These are phyloP conservation scores for Amphilophus citrinellus DNA, from an alignment of 2,113 vertebrate species.

Conservation along the genomic window DNA sequence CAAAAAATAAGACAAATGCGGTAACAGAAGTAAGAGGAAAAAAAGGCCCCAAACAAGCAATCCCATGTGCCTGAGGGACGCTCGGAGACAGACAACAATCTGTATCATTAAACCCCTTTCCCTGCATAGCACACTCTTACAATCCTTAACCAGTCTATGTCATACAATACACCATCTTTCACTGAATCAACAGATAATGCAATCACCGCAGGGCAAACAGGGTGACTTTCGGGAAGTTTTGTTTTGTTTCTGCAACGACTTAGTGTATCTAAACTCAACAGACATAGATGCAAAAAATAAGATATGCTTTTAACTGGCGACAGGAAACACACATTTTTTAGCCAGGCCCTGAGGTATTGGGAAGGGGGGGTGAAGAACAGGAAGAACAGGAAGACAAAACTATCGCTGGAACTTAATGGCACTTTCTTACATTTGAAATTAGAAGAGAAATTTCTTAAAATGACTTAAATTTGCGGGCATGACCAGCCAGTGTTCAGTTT, in stretches of 20 bases:
- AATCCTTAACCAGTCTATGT: slow-evolving; percentile 9
- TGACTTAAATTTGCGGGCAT: slow-evolving; percentile 38
- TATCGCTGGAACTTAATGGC: slow-evolving; percentile 65
- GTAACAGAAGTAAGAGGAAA: slow-evolving; percentile 45
- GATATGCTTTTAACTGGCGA: slow-evolving; percentile 38
- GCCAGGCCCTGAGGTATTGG: slow-evolving; percentile 70
- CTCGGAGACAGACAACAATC: slow-evolving; percentile 57
- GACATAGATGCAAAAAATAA: slow-evolving; percentile 44
- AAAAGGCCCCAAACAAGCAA: slow-evolving; percentile 68
- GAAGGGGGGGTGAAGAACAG: slow-evolving; percentile 41
- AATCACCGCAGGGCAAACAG: slow-evolving; percentile 51
- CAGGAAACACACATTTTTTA: slow-evolving; percentile 46
- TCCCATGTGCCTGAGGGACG: slow-evolving; percentile 72
- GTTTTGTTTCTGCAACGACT: slow-evolving; percentile 45
- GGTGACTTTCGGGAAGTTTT: neutral
- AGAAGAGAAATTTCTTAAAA: slow-evolving; percentile 40
- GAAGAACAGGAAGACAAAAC: slow-evolving; percentile 25
- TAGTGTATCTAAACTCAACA: slow-evolving; percentile 44
- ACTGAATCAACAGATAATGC: slow-evolving; percentile 50
- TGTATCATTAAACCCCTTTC: slow-evolving; percentile 33
- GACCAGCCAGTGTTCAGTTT: slow-evolving; percentile 34
- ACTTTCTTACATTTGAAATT: slow-evolving; percentile 64
- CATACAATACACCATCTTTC: slow-evolving; percentile 52
- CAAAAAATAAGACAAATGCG: slow-evolving; percentile 60
- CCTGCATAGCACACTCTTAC: slow-evolving; percentile 28